phyloP scores from a whole-genome alignment of 1,140 invertebrate genomes.

The Agraylea sexmaculata region DNA sequence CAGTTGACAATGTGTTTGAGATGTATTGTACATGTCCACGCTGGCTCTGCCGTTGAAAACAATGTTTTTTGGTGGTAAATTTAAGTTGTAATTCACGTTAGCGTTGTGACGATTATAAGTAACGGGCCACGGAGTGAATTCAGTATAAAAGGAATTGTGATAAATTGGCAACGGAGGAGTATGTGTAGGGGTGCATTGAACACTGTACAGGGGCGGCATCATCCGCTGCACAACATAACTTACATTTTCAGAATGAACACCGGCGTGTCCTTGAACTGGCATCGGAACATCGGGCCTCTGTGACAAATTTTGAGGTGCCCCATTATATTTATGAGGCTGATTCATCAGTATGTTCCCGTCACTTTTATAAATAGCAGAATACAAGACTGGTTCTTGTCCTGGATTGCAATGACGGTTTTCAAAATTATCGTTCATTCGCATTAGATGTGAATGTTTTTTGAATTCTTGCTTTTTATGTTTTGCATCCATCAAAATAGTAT shows the following conservation, averaged over 20 bases:
- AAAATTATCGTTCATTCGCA: too few relatives aligned
- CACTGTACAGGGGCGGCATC: conserved; percentile 29
- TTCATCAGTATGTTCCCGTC: too few relatives aligned
- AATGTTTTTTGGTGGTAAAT: conserved; percentile 32
- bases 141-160: conserved; percentile 29
- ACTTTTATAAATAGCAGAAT: too few relatives aligned
- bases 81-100: conserved; percentile 34
- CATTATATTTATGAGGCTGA: conserved; percentile 9
- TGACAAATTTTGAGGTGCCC: conserved; percentile 9
- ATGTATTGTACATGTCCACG: conserved; percentile 25
- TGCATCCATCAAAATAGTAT: too few relatives aligned
- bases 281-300: conserved; percentile 9
- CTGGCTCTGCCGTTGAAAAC: conserved; percentile 27
- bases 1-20: too few relatives aligned
- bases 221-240: conserved; percentile 35
- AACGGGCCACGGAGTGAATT: conserved; percentile 34
- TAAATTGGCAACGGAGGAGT: conserved; percentile 24
- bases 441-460: too few relatives aligned
- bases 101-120: conserved; percentile 30
- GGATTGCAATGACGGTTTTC: too few relatives aligned
- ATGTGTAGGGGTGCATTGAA: conserved; percentile 16
- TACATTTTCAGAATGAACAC: conserved; percentile 31
- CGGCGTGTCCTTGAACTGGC: conserved; percentile 13
- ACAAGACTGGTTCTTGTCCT: too few relatives aligned
- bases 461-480: too few relatives aligned